phyloP scores from a whole-genome alignment of 2,113 vertebrate genomes.

The Chaetodon trifascialis region DNA sequence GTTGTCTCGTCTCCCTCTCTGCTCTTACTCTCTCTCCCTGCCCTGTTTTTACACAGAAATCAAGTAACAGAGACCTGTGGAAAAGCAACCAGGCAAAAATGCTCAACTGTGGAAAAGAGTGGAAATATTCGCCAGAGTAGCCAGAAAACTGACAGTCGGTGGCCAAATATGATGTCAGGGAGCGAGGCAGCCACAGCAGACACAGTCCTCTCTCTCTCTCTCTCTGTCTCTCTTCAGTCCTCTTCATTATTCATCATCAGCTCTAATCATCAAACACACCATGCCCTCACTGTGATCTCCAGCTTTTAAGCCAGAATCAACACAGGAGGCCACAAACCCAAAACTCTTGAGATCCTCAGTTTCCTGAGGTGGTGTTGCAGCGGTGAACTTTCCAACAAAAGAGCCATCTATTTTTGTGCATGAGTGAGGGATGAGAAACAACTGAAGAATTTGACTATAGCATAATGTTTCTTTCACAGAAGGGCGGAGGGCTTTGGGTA shows the following conservation, averaged over 20 bases:
- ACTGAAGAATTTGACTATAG: slow-evolving; percentile 53
- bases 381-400: slow-evolving; percentile 51
- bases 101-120: slow-evolving; percentile 75
- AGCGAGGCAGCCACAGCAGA: slow-evolving; percentile 58
- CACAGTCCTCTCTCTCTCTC: slow-evolving; percentile 20
- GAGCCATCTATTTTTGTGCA: slow-evolving; percentile 35
- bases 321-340: slow-evolving; percentile 46
- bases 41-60: slow-evolving; percentile 60
- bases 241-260: slow-evolving; percentile 54
- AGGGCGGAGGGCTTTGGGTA: slow-evolving; percentile 21
- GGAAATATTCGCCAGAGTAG: slow-evolving; percentile 72
- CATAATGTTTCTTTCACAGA: slow-evolving; percentile 56
- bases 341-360: slow-evolving; percentile 32
- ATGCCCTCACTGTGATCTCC: slow-evolving; percentile 45
- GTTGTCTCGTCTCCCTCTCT: slow-evolving; percentile 41
- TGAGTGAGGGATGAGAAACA: slow-evolving; percentile 42
- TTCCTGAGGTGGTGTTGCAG: slow-evolving; percentile 38
- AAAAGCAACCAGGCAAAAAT: slow-evolving; percentile 70
- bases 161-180: slow-evolving; percentile 79
- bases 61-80: slow-evolving; percentile 56
- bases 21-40: slow-evolving; percentile 12
- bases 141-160: slow-evolving; percentile 50
- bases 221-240: not conserved
- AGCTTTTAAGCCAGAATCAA: slow-evolving; percentile 48
- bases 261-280: slow-evolving; percentile 47